Evolutionary conservation across 2,113 vertebrate species (phyloP).

Genomic region (Scolopax mira): DNA sequence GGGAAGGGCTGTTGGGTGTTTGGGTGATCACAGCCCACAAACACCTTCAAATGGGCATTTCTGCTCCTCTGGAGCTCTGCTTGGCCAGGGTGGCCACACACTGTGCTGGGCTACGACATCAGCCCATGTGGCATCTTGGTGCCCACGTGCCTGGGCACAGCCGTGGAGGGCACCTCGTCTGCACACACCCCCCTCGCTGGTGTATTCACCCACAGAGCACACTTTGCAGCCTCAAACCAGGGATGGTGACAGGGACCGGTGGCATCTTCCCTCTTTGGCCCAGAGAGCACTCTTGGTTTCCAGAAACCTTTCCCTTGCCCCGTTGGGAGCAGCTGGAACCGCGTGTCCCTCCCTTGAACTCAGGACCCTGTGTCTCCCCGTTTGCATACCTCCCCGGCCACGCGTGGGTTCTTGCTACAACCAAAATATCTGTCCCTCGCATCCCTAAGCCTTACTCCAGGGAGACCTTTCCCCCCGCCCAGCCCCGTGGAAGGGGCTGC

Average conservation of each 20-base stretch:
- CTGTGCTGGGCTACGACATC: background rate
- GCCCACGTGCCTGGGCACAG: accelerated
- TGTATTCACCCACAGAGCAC: background rate
- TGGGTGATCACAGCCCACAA: too few species aligned
- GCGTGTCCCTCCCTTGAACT: background rate
- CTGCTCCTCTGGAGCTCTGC: background rate
- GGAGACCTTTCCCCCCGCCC: background rate
- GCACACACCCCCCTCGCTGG: background rate
- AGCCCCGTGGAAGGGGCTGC: background rate
- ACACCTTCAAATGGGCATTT: background rate
- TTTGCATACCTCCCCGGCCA: background rate
- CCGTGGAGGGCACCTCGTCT: accelerated
- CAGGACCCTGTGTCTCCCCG: background rate
- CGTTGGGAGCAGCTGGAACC: background rate
- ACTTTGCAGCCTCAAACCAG: accelerated
- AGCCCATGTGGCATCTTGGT: background rate
- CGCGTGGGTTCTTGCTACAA: background rate
- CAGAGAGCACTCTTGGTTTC: background rate
- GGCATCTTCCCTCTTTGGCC: background rate
- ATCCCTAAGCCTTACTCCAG: accelerated
- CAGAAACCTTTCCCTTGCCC: background rate
- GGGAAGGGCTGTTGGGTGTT: background rate
- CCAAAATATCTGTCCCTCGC: accelerated
- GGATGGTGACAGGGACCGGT: background rate
- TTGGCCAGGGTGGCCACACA: too few species aligned